A percentile compares a stretch with the other conserved stretches of the same genome.
phyloP scores from a whole-genome alignment of 2,888 invertebrate genomes.

The Polymixis lichenea region DNA sequence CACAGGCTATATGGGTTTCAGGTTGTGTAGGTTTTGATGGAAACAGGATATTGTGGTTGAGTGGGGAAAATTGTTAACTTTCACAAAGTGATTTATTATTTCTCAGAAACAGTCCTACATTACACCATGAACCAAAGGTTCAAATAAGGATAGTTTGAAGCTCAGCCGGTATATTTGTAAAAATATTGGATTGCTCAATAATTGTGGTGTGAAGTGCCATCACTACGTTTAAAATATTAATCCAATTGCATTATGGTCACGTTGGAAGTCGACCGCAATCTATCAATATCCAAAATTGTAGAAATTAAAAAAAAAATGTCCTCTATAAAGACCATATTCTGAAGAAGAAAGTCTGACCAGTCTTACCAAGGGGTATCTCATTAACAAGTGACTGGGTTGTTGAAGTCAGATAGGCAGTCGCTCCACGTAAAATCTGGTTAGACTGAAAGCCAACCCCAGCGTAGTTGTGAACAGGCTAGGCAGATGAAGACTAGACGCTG shows the following conservation, averaged over 20 bases:
- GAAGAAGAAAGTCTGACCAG: too few relatives aligned
- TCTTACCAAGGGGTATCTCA: too few relatives aligned
- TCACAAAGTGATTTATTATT: too few relatives aligned
- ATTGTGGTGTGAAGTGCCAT: neutral
- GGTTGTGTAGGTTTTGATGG: conserved; percentile 34
- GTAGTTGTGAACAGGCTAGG: too few relatives aligned
- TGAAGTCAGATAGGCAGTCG: too few relatives aligned
- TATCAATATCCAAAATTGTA: neutral
- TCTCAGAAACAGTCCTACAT: too few relatives aligned
- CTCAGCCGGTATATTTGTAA: neutral
- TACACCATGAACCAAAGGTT: neutral
- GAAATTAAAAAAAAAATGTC: too few relatives aligned
- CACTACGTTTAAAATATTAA: neutral
- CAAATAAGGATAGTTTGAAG: neutral
- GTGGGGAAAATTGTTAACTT: neutral
- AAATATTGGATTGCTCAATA: neutral
- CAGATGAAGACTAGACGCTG: too few relatives aligned
- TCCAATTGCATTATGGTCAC: neutral
- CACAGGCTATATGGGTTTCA: conserved; percentile 29
- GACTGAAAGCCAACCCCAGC: neutral
- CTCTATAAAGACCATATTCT: too few relatives aligned
- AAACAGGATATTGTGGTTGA: conserved; percentile 13
- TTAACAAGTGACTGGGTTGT: too few relatives aligned
- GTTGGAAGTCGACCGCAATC: neutral
- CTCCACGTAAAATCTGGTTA: too few relatives aligned